A percentile compares a stretch with the other conserved stretches of the same genome.
Conservation (phyloP, 2,888 invertebrate genomes). For the Aromia moschata region DNA sequence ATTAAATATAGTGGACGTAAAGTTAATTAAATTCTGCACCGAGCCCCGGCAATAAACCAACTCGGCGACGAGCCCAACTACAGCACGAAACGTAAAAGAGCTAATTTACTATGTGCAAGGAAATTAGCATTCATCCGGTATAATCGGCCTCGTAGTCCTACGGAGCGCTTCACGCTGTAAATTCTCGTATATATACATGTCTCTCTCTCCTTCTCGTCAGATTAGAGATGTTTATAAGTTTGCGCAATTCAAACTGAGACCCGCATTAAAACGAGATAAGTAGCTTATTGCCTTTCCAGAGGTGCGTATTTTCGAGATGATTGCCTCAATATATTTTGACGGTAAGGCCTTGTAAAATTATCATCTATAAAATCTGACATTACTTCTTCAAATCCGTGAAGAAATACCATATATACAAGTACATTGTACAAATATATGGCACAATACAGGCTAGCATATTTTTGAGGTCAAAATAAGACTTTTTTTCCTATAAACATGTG, state of each 20-base stretch:
- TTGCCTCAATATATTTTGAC: too few species aligned
- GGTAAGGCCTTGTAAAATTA: too few species aligned
- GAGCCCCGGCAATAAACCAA: slow-evolving; percentile 19
- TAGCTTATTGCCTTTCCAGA: not conserved
- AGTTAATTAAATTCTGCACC: slow-evolving; percentile 37
- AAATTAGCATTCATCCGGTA: slow-evolving; percentile 45
- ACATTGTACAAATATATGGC: too few species aligned
- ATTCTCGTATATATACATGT: slow-evolving; percentile 19
- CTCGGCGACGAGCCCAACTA: slow-evolving; percentile 18
- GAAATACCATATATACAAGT: too few species aligned
- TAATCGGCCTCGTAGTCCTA: slow-evolving; percentile 12
- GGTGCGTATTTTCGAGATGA: not conserved
- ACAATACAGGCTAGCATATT: too few species aligned
- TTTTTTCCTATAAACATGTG: too few species aligned
- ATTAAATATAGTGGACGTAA: slow-evolving; percentile 22
- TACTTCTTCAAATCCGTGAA: too few species aligned
- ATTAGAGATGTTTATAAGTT: slow-evolving; percentile 12
- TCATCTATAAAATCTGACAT: too few species aligned
- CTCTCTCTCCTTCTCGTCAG: not conserved
- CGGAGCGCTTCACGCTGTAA: slow-evolving; percentile 15
- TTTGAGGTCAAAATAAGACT: too few species aligned
- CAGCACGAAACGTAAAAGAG: slow-evolving; percentile 31
- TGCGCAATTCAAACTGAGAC: slow-evolving; percentile 6
- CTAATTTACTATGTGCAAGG: slow-evolving; percentile 44
- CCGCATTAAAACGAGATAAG: not conserved